Evolutionary conservation across 2,888 invertebrate genomes (phyloP).

Genomic region (Mimumesa dahlbomi): DNA sequence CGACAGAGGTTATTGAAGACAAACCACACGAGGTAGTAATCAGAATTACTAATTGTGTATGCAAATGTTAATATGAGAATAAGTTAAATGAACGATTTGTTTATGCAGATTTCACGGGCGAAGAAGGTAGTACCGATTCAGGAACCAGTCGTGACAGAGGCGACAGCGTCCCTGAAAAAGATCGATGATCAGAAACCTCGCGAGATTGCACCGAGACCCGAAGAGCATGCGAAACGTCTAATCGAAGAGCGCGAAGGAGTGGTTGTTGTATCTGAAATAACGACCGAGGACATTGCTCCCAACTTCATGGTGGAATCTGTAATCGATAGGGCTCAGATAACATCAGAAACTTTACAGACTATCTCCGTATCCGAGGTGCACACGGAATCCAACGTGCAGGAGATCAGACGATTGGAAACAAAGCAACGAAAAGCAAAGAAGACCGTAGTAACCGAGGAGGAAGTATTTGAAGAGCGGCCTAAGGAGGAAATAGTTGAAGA

Average conservation of each 20-base stretch:
- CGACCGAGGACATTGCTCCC: slow-evolving; percentile 69
- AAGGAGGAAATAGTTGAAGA: slow-evolving; percentile 58
- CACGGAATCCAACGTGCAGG: slow-evolving; percentile 82
- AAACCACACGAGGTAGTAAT: slow-evolving; percentile 72
- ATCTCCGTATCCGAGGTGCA: slow-evolving; percentile 83
- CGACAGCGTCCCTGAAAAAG: slow-evolving; percentile 85
- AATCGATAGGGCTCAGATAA: slow-evolving; percentile 70
- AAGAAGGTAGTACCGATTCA: slow-evolving; percentile 82
- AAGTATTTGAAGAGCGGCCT: slow-evolving; percentile 37
- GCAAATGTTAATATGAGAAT: background rate
- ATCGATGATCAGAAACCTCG: slow-evolving; percentile 82
- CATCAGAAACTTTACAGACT: slow-evolving; percentile 80
- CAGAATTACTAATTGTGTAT: slow-evolving; percentile 1
- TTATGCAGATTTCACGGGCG: slow-evolving; percentile 75
- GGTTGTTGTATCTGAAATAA: slow-evolving; percentile 75
- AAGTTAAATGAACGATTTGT: background rate
- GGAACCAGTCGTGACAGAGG: slow-evolving; percentile 83
- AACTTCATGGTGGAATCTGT: slow-evolving; percentile 70
- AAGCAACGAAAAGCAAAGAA: slow-evolving; percentile 76
- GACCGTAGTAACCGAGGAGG: slow-evolving; percentile 52
- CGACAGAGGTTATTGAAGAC: slow-evolving; percentile 82
- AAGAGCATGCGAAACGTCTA: slow-evolving; percentile 81
- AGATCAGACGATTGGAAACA: slow-evolving; percentile 74
- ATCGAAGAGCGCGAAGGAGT: slow-evolving; percentile 81
- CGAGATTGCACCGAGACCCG: slow-evolving; percentile 76